Evolutionary conservation across 2,113 vertebrate species (phyloP).

Genomic region (Pomatostomus ruficeps): DNA sequence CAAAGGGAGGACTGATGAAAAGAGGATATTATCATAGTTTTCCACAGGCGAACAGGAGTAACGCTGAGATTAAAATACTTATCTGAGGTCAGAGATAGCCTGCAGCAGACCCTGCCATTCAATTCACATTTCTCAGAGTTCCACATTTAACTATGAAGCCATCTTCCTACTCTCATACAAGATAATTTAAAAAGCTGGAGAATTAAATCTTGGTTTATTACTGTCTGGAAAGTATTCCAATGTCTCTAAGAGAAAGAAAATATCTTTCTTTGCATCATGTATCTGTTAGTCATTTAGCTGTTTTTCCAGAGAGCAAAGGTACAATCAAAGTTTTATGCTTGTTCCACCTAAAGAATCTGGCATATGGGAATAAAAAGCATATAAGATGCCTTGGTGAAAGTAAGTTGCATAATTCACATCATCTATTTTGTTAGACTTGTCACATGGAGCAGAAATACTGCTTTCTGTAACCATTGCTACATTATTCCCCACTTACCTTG

Average conservation of each 20-base stretch:
- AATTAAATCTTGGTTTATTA: not conserved
- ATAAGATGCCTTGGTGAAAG: not conserved
- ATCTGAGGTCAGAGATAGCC: not conserved
- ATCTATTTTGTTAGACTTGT: constrained; percentile 10
- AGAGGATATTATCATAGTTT: constrained; percentile 3
- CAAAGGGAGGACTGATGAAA: constrained; percentile 2
- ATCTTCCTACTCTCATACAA: not conserved
- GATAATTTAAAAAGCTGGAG: not conserved
- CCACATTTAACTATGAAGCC: not conserved
- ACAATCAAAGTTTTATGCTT: not conserved
- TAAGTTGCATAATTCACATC: not conserved
- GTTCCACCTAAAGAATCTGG: not conserved
- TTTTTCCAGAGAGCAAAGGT: not conserved
- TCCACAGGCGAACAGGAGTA: not conserved
- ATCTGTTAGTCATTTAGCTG: not conserved
- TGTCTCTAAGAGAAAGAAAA: not conserved
- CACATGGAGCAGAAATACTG: not conserved
- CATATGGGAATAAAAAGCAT: constrained; percentile 1
- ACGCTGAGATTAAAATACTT: not conserved
- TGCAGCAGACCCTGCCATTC: not conserved
- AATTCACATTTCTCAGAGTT: not conserved
- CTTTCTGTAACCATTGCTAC: not conserved
- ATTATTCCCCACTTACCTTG: not conserved
- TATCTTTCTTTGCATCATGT: not conserved
- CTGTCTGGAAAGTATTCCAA: not conserved